Evolutionary conservation across 2,797 vertebrate genomes (phyloP), one percentile per base, ranked within the genome.

Genomic region (Percopsis omiscomaycus): DNA sequence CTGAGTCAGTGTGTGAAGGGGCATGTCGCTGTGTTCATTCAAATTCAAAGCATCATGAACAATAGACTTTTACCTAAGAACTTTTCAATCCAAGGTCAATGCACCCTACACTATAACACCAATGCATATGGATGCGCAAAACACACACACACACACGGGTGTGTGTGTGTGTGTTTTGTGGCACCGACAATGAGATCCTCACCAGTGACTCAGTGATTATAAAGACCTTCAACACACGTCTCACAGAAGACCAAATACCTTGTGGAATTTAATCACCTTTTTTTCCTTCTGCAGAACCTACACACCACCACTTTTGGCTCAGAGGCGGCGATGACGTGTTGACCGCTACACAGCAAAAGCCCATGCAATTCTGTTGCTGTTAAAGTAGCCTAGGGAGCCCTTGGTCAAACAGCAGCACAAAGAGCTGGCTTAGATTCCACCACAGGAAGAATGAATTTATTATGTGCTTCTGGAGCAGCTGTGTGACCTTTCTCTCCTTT

Each of bases 171-270:
- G 13, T 59, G 66, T 71, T 70, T 77, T 62, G 66, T 77, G 22
- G 22, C 22, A 22, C 22, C 1, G 22, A 22, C 22, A 22, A 22
- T 22, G 1, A 22, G 22, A 22, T 22, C 59, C 72, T 54, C 49
- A 68, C 47, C 15, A 45, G 71, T 86, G 69, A 82, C 37, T 86
- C 75, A 79, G 63, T 28, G 16, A 55, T 46, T 79, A 54, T 72
- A 10, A 29, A 55, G 66, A 75, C 42, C 48, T 15, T 55, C 66
- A 59, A 55, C 57, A 78, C 37, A 61, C 59, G 46, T 44, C 12
- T 48, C 48, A 70, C 50, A 59, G 48, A 49, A 59, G 51, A 47
- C 5, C 30, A 63, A 47, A 5, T 44, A 49, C 22, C 16, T 48
- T 57, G 49, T 56, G 67, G 54, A 84, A 79, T 79, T 60, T 69